Percentiles rank a stretch among this genome's conserved stretches.
Conservation (phyloP, 2,797 vertebrate species). For the Limosa lapponica region DNA sequence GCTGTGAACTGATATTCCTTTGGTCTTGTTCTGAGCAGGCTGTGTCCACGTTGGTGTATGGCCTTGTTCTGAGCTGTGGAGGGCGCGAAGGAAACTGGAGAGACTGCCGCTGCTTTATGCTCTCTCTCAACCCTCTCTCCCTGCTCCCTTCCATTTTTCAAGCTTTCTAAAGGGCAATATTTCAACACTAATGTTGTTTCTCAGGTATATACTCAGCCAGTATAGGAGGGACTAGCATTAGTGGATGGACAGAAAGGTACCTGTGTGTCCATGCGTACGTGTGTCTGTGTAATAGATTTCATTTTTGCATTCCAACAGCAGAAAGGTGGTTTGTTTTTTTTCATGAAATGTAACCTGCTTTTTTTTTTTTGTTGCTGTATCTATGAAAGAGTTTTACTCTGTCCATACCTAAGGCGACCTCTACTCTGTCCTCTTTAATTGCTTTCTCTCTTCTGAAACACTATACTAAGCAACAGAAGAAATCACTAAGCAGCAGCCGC, state of each 20-base stretch:
- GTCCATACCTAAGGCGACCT: neutral
- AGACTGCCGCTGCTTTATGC: constrained; percentile 64
- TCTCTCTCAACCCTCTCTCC: constrained; percentile 49
- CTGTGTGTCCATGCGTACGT: neutral
- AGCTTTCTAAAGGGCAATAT: constrained; percentile 81
- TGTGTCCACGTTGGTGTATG: constrained; percentile 7
- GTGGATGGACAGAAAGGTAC: constrained; percentile 53
- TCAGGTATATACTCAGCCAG: constrained; percentile 80
- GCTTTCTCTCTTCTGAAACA: neutral
- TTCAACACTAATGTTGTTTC: constrained; percentile 81
- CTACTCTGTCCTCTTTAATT: neutral
- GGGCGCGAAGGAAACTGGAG: constrained; percentile 34
- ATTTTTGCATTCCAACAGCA: constrained; percentile 35
- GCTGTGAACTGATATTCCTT: constrained; percentile 37
- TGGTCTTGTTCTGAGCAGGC: constrained; percentile 40
- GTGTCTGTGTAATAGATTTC: neutral
- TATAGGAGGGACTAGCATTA: constrained; percentile 63
- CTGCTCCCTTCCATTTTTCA: constrained; percentile 48
- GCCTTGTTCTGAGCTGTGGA: constrained; percentile 55
- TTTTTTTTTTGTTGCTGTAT: neutral
- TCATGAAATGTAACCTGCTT: neutral
- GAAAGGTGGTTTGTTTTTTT: neutral
- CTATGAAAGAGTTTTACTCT: neutral
- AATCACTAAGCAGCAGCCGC: neutral
- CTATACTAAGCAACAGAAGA: neutral